These are phyloP conservation scores for Propsilocerus akamusi DNA, from an alignment of 1,140 invertebrate genomes.

Conservation along the genomic window DNA sequence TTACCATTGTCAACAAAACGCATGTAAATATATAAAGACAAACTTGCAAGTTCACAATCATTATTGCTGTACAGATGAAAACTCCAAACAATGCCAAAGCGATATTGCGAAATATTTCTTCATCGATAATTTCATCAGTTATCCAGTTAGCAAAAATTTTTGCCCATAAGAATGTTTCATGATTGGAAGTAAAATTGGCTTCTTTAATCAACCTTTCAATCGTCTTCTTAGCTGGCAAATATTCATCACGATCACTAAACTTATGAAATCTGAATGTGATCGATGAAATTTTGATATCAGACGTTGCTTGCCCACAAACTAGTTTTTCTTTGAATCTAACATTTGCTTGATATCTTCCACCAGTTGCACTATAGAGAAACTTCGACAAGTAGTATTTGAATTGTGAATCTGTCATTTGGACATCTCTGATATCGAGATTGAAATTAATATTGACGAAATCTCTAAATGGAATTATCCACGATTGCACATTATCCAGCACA, in stretches of 20 bases:
- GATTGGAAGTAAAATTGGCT: conserved; percentile 33
- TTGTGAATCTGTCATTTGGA: conserved; percentile 26
- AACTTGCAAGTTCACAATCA: conserved; percentile 63
- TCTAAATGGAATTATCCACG: conserved; percentile 42
- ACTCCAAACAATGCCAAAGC: conserved; percentile 60
- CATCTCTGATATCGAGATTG: conserved; percentile 27
- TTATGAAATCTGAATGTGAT: conserved; percentile 39
- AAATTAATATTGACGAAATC: conserved; percentile 34
- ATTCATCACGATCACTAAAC: conserved; percentile 39
- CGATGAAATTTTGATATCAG: conserved; percentile 32
- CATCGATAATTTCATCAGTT: conserved; percentile 55
- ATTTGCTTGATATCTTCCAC: conserved; percentile 45
- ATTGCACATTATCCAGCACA: conserved; percentile 32
- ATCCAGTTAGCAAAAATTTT: conserved; percentile 54
- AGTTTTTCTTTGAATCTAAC: conserved; percentile 41
- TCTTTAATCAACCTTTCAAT: conserved; percentile 33
- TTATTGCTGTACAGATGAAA: conserved; percentile 54
- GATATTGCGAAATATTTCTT: conserved; percentile 62
- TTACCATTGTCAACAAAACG: conserved; percentile 52
- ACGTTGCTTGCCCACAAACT: conserved; percentile 35
- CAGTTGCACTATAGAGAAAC: conserved; percentile 45
- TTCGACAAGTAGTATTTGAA: conserved; percentile 43
- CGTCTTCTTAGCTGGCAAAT: conserved; percentile 54
- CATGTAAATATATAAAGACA: conserved; percentile 62
- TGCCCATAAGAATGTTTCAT: conserved; percentile 43